Percentiles rank a stretch among this genome's conserved stretches.
Conservation (phyloP, 2,113 vertebrate genomes). For the Chionodraco myersi region DNA sequence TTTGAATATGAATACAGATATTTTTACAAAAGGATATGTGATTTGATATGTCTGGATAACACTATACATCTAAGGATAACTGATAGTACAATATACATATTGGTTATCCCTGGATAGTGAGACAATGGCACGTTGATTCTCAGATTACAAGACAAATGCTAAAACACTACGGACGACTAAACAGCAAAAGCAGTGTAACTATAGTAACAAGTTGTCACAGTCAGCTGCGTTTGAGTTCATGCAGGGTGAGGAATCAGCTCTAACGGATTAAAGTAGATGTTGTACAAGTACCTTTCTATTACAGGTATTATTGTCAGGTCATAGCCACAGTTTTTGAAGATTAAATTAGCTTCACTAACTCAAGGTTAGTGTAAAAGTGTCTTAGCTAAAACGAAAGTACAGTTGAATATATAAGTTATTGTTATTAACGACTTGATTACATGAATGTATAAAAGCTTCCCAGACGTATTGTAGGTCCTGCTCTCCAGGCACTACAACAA, state of each 20-base stretch:
- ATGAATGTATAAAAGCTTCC: background rate
- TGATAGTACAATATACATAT: background rate
- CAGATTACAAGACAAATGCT: background rate
- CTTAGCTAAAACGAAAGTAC: too few species aligned
- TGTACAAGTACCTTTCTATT: background rate
- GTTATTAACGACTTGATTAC: background rate
- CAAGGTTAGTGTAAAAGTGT: too few species aligned
- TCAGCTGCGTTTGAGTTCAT: background rate
- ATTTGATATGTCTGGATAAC: background rate
- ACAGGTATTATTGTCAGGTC: too few species aligned
- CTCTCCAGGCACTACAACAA: conserved; percentile 29
- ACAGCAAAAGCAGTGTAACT: background rate
- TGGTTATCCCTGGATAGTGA: conserved; percentile 2
- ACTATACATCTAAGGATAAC: background rate
- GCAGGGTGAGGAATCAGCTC: background rate
- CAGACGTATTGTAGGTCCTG: conserved; percentile 12
- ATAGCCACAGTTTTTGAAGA: too few species aligned
- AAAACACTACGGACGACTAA: conserved; percentile 7
- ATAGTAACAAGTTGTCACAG: background rate
- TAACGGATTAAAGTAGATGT: background rate
- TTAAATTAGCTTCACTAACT: too few species aligned
- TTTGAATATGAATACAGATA: background rate
- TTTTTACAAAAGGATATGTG: background rate
- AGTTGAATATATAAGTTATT: background rate
- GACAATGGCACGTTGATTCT: conserved; percentile 8